Evolutionary conservation across 2,113 vertebrate species (phyloP), one percentile per base, ranked within the genome.

Genomic region (Lasiurus borealis): DNA sequence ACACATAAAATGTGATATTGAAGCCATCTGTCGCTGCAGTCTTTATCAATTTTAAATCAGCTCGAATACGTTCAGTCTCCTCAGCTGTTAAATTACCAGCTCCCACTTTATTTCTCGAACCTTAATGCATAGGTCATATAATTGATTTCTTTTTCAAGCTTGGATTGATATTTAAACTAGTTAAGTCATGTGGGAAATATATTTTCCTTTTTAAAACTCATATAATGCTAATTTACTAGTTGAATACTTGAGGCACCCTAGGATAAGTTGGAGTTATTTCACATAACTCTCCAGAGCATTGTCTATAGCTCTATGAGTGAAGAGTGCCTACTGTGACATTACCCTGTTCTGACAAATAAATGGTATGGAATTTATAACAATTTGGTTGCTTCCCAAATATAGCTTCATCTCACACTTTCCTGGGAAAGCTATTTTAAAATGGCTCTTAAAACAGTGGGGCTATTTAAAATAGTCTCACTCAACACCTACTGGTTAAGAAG

Each of bases 41-140:
- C 90, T 97, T 86, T 71, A 81, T 73, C 0, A 8, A 96, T 88
- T 96, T 97, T 95, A 93, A 95, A 97, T 97, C 90, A 96, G 77
- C 77, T 94, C 64, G 77, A 95, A 89, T 31, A 29, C 73, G 90
- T 90, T 97, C 91, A 29, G 76, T 87, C 29, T 82, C 48, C 84
- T 90, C 62, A 15, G 48, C 94, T 96, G 73, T 85, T 97, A 94
- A 92, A 94, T 96, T 96, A 88, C 82, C 93, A 97, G 76, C 59
- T 29, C 82, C 25, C 6, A 1, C 54, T 93, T 54, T 90, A 87
- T 66, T 94, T 90, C 80, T 75, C 54, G 57, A 93, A 88, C 54
- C 62, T 91, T 88, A 93, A 95, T 92, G 44, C 68, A 76, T 29
- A 8, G 64, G 80, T 91, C 71, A 57, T 91, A 91, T 76, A 96